phyloP scores from a whole-genome alignment of 2,888 invertebrate species.

The Geotrupes spiniger region DNA sequence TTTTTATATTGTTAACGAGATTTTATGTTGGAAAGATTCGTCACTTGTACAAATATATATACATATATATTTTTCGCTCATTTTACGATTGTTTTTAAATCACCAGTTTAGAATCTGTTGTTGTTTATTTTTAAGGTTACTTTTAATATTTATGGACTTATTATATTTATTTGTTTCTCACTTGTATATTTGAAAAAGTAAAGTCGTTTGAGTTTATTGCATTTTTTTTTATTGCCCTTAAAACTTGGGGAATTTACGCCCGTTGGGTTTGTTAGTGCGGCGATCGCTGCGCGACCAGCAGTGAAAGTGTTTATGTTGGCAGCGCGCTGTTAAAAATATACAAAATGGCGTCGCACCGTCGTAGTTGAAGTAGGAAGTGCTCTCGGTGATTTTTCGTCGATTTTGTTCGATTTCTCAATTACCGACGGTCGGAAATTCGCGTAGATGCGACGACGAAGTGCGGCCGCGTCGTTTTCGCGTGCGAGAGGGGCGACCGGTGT shows the following conservation, averaged over 20 bases:
- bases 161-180: not conserved
- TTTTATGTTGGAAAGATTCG: too few species aligned
- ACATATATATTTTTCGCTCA: not conserved
- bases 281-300: too few species aligned
- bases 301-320: slow-evolving; percentile 14
- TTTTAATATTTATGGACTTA: slow-evolving; percentile 1
- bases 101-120: slow-evolving; percentile 1
- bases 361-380: slow-evolving; percentile 32
- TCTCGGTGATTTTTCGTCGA: slow-evolving; percentile 13
- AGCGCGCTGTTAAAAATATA: slow-evolving; percentile 21
- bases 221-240: not conserved
- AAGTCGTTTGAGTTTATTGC: not conserved
- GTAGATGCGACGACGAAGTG: slow-evolving; percentile 9
- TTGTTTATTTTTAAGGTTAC: slow-evolving; percentile 1
- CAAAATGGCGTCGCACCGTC: slow-evolving; percentile 46
- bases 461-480: slow-evolving; percentile 8
- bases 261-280: too few species aligned
- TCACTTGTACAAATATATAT: slow-evolving; percentile 1
- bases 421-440: slow-evolving; percentile 5
- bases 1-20: not conserved
- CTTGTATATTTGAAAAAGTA: slow-evolving; percentile 1
- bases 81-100: not conserved
- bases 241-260: too few species aligned
- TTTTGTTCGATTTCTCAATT: slow-evolving; percentile 18
- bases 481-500: slow-evolving; percentile 7